Percentiles rank a stretch among this genome's conserved stretches.
These are phyloP conservation scores for Tapirus terrestris DNA, from an alignment of 2,113 vertebrate species.

Conservation along the genomic window DNA sequence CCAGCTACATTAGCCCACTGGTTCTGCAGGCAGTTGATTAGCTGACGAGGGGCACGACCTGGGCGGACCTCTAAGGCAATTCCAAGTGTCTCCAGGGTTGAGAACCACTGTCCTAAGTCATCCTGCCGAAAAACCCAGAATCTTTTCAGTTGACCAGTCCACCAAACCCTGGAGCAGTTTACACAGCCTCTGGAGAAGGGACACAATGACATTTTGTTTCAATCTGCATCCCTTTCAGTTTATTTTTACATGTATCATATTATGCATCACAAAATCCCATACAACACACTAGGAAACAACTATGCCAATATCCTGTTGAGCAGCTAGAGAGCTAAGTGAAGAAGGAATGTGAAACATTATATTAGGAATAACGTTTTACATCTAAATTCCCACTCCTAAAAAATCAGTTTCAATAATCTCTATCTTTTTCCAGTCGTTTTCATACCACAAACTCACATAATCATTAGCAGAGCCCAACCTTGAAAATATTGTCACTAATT, in stretches of 20 bases:
- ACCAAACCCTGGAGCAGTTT: neutral
- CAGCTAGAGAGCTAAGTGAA: neutral
- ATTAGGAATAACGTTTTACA: neutral
- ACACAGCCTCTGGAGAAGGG: neutral
- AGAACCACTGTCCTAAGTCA: neutral
- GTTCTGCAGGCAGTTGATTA: neutral
- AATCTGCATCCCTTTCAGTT: neutral
- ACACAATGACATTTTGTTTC: neutral
- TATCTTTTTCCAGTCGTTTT: neutral
- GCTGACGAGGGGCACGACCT: neutral
- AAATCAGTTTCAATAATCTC: neutral
- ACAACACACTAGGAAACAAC: neutral
- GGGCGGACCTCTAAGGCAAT: neutral
- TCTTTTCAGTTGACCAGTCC: neutral
- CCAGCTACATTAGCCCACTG: too few species aligned
- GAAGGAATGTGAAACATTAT: neutral
- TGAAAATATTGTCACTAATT: constrained; percentile 2
- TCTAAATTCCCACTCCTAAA: neutral
- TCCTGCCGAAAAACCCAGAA: neutral
- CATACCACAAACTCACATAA: neutral
- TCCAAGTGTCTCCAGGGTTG: neutral
- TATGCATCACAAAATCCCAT: neutral
- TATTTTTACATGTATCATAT: neutral
- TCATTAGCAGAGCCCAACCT: neutral
- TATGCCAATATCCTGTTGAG: neutral